Conservation (phyloP, 2,888 invertebrate genomes). For the Mylabris sibirica region DNA sequence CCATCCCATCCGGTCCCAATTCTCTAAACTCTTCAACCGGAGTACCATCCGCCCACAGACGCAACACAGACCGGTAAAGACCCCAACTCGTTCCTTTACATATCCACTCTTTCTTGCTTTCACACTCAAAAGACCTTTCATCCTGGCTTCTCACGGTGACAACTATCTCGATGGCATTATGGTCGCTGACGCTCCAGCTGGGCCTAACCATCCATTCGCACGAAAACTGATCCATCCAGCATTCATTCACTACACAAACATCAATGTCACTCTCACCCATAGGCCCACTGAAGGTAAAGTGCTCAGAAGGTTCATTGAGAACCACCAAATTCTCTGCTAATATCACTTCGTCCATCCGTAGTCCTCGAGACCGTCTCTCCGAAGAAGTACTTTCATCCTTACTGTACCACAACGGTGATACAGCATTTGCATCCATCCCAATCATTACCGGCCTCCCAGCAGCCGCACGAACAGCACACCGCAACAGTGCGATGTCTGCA, state of each 20-base stretch:
- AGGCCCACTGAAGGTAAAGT: conserved; percentile 33
- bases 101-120: neutral
- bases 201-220: neutral
- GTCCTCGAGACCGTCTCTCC: neutral
- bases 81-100: neutral
- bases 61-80: neutral
- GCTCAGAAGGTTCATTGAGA: conserved; percentile 32
- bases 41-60: no score
- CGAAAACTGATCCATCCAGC: neutral
- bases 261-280: conserved; percentile 37
- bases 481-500: conserved; percentile 13
- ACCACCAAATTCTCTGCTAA: conserved; percentile 23
- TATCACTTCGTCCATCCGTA: conserved; percentile 25
- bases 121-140: no score
- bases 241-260: conserved; percentile 29
- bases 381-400: neutral
- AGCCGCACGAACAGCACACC: neutral
- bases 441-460: conserved; percentile 8
- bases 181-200: conserved; percentile 18
- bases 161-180: conserved; percentile 7
- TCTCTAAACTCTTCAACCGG: neutral
- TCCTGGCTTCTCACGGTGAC: neutral
- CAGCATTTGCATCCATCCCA: conserved; percentile 41
- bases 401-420: conserved; percentile 37
- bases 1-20: neutral